Conservation (phyloP, 2,797 vertebrate genomes). For the Chelon labrosus region DNA sequence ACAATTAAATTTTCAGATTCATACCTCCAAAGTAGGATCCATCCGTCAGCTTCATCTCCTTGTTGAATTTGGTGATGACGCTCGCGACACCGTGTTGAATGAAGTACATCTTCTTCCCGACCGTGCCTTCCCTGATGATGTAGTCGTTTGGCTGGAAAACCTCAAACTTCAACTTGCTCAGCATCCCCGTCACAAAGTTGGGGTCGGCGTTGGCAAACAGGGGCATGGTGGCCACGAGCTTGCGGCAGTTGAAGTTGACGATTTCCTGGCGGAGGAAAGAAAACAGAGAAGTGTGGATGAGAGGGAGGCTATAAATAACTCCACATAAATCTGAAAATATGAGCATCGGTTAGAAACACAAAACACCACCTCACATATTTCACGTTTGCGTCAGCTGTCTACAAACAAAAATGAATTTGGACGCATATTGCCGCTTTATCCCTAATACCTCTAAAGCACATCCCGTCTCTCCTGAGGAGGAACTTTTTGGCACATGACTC, state of each 20-base stretch:
- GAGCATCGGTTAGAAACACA: slow-evolving; percentile 25
- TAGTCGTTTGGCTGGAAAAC: slow-evolving; percentile 99
- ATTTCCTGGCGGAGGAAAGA: slow-evolving; percentile 88
- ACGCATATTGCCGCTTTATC: slow-evolving; percentile 65
- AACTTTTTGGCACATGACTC: slow-evolving; percentile 70
- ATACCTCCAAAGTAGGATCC: slow-evolving; percentile 98
- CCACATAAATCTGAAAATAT: slow-evolving; percentile 9
- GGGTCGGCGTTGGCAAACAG: slow-evolving; percentile 98
- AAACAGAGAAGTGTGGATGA: slow-evolving; percentile 22
- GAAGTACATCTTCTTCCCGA: slow-evolving; percentile 99
- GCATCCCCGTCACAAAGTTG: slow-evolving; percentile 98
- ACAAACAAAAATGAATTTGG: slow-evolving; percentile 59
- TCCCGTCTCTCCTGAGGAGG: slow-evolving; percentile 66
- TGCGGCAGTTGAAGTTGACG: slow-evolving; percentile 98
- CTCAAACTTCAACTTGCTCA: slow-evolving; percentile 97
- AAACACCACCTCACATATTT: slow-evolving; percentile 41
- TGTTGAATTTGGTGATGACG: slow-evolving; percentile 97
- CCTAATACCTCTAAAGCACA: slow-evolving; percentile 73
- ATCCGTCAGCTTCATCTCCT: slow-evolving; percentile 98
- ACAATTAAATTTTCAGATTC: neutral
- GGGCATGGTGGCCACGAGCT: slow-evolving; percentile 98
- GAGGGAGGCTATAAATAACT: slow-evolving; percentile 32
- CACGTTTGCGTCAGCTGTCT: slow-evolving; percentile 34
- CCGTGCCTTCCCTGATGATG: slow-evolving; percentile 96
- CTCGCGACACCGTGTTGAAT: slow-evolving; percentile 97